Conservation (phyloP, 1,140 invertebrate genomes). For the Limonius californicus region DNA sequence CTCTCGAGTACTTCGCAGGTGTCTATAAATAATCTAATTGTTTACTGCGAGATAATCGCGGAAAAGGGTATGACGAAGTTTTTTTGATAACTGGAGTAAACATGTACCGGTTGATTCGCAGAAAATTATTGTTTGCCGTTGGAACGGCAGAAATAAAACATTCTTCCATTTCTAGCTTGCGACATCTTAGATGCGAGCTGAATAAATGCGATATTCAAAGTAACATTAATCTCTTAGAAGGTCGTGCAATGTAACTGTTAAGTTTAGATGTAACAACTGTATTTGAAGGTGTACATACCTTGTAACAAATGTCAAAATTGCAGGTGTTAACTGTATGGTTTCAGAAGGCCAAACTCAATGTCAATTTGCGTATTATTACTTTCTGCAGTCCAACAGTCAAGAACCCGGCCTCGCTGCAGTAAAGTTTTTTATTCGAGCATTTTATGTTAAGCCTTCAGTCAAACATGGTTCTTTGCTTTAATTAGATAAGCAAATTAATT, state of each 20-base stretch:
- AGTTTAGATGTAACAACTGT: not conserved
- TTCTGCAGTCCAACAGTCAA: not conserved
- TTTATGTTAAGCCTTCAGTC: no score
- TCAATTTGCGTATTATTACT: not conserved
- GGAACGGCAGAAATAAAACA: no score
- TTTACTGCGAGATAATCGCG: not conserved
- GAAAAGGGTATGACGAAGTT: no score
- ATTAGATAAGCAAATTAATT: no score
- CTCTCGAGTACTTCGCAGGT: not conserved
- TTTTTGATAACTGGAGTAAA: no score
- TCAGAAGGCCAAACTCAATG: constrained; percentile 4
- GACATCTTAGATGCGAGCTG: no score
- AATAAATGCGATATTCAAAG: no score
- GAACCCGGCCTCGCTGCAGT: no score
- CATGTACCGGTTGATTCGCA: no score
- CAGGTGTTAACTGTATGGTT: not conserved
- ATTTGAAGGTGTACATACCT: not conserved
- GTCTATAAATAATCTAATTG: not conserved
- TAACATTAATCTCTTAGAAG: not conserved
- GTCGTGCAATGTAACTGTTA: not conserved
- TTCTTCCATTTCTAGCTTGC: no score
- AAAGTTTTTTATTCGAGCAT: no score
- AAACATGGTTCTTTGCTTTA: no score
- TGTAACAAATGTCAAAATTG: constrained; percentile 6
- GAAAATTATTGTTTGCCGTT: not conserved